Base-by-base conservation (phyloP, 2,888 invertebrate genomes). In the Theretra japonica region DNA sequence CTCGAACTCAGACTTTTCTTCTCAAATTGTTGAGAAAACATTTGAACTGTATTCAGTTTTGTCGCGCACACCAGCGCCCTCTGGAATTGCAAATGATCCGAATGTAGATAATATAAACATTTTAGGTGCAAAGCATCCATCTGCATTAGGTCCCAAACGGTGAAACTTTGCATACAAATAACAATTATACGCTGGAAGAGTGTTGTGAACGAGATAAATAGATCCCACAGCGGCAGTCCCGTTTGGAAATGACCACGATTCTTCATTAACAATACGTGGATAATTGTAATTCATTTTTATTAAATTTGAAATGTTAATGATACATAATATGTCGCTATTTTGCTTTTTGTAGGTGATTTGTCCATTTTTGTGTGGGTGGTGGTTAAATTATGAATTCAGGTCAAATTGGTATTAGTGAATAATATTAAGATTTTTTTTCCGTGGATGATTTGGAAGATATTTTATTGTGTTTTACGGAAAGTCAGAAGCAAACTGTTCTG, bases 91-190 rank as follows among this genome's bases (percentile, higher is more conserved):
- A 53, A 53, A 53, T 53, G n/a, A 53, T n/a, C n/a, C 53, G 17
- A 53, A 17, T n/a, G n/a, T 53, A 53, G 53, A 53, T n/a, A 53
- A 74, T 73, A 72, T 71, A 75, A 70, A 74, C 73, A 71, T 68
- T 74, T 74, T 70, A 73, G 72, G 73, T 73, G 75, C 73, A 53
- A 53, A 60, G 30, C 82, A 85, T 85, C 86, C 82, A 84, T 86
- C 86, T 82, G 79, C 41, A 82, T 86, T 85, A 84, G 73, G 57
- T 69, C 72, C 69, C 70, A 56, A 72, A 74, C 74, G 59, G 77
- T 75, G 76, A 70, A 84, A 83, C 80, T 84, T 83, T 73, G 76
- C 75, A 75, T 84, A 77, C 83, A 84, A 84, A 81, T 85, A 84
- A 84, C 83, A 82, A 82, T 84, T 84, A 84, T n/a, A 21, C 19